Percentiles rank a stretch among this genome's conserved stretches.
Evolutionary conservation across 2,888 invertebrate genomes (phyloP).

Genomic region (Spialia ferax): DNA sequence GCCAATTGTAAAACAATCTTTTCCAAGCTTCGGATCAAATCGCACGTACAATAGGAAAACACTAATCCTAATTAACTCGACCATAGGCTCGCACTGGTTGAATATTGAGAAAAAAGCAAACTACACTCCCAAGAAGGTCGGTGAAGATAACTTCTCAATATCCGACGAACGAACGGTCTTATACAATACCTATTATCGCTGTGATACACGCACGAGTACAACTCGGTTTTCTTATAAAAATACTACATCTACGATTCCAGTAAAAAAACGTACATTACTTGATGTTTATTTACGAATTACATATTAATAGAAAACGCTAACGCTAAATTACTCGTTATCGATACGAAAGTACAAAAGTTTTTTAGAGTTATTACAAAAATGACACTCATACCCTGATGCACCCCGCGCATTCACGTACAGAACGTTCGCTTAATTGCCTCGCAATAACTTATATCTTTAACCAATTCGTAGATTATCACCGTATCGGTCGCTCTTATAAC

Average conservation of each 20-base stretch:
- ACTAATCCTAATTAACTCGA: constrained; percentile 50
- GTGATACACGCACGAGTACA: constrained; percentile 82
- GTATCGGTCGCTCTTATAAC: constrained; percentile 49
- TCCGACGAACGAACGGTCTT: constrained; percentile 64
- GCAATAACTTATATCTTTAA: constrained; percentile 81
- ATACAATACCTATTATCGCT: constrained; percentile 83
- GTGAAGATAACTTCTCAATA: constrained; percentile 65
- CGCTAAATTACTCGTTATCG: constrained; percentile 76
- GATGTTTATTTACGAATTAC: constrained; percentile 74
- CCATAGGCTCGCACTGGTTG: constrained; percentile 30
- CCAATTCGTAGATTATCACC: constrained; percentile 85
- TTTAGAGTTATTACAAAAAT: constrained; percentile 75
- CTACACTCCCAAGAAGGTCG: constrained; percentile 42
- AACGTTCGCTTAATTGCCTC: constrained; percentile 79
- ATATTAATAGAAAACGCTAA: constrained; percentile 79
- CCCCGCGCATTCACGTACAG: constrained; percentile 81
- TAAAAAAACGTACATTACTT: constrained; percentile 81
- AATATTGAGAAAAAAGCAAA: constrained; percentile 61
- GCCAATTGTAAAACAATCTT: constrained; percentile 53
- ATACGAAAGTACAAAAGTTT: constrained; percentile 84
- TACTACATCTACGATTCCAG: constrained; percentile 81
- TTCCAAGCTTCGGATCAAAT: constrained; percentile 72
- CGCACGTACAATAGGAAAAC: constrained; percentile 69
- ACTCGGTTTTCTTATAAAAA: constrained; percentile 80
- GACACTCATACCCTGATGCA: constrained; percentile 87